These are phyloP conservation scores for Synanceia verrucosa DNA, from an alignment of 2,797 vertebrate species.

Conservation along the genomic window DNA sequence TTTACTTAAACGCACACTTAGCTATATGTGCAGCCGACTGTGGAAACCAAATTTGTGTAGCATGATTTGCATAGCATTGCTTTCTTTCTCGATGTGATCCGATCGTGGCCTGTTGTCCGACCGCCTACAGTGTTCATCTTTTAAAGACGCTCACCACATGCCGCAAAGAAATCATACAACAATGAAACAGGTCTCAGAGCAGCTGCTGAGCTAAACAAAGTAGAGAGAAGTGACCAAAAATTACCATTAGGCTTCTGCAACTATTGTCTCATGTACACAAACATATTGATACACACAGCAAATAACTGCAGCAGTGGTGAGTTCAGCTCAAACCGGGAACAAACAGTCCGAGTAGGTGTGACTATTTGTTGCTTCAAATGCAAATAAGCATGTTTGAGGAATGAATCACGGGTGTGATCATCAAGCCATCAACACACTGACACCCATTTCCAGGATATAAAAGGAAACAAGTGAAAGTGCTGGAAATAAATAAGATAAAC, in stretches of 20 bases:
- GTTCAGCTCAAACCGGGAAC: neutral
- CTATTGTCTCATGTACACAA: neutral
- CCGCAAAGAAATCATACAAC: slow-evolving; percentile 21
- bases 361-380: too few species aligned
- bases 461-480: too few species aligned
- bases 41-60: slow-evolving; percentile 36
- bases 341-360: too few species aligned
- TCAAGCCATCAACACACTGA: too few species aligned
- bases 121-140: slow-evolving; percentile 40
- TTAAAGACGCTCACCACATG: slow-evolving; percentile 20
- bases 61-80: slow-evolving; percentile 39
- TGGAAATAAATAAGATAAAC: too few species aligned
- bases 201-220: slow-evolving; percentile 42
- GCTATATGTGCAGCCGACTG: slow-evolving; percentile 25
- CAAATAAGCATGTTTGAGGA: too few species aligned
- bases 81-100: slow-evolving; percentile 31
- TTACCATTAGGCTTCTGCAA: neutral
- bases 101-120: slow-evolving; percentile 43
- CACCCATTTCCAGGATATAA: too few species aligned
- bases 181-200: slow-evolving; percentile 32
- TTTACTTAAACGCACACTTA: slow-evolving; percentile 48
- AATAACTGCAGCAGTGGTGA: too few species aligned
- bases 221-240: slow-evolving; percentile 23
- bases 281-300: too few species aligned
- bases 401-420: too few species aligned